Base-by-base conservation (phyloP, 2,797 vertebrate genomes). In the Eulemur mongoz region DNA sequence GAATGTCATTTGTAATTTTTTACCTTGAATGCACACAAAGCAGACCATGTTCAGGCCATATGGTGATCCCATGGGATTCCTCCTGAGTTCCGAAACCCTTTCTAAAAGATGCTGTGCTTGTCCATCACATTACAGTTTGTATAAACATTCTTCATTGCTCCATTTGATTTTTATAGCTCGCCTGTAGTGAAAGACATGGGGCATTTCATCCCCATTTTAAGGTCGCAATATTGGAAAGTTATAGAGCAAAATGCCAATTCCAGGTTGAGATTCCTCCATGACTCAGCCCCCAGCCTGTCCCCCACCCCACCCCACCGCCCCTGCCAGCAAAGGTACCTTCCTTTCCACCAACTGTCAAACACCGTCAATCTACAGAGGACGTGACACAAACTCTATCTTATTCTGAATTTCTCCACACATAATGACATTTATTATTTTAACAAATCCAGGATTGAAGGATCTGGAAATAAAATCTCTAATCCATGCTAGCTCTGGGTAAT, bases 231-330 rank as follows among this genome's bases (percentile, higher is more conserved):
- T 78, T 45, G 30, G 4, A 14, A 57, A 75, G 52, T 25, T n/a
- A 18, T 13, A 43, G 59, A 57, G 14, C n/a, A 48, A 65, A 54
- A 63, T 40, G 61, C 57, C 10, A 2, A 30, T 4, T 35, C 27
- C 63, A 23, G 18, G 32, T 43, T 48, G 27, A 20, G 38, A 52
- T 5, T 13, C 54, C n/a, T 61, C 54, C 22, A 2, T 40, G 12
- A 40, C 4, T 40, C 17, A 23, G 0, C 35, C 6, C 10, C 18
- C 7, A 2, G 61, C 18, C 43, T 79, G 10, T 54, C 7, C 30
- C 30, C 13, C 2, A n/a, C 54, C 8, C 12, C 1, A 3, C 7
- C 10, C 13, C 13, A 6, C 11, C n/a, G 18, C 32, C 23, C 25
- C 25, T 79, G 78, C 18, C 54, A 32, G 15, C 14, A 43, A 59